These are phyloP conservation scores for Pachymerium ferrugineum DNA, from an alignment of 2,888 invertebrate genomes.

Conservation along the genomic window DNA sequence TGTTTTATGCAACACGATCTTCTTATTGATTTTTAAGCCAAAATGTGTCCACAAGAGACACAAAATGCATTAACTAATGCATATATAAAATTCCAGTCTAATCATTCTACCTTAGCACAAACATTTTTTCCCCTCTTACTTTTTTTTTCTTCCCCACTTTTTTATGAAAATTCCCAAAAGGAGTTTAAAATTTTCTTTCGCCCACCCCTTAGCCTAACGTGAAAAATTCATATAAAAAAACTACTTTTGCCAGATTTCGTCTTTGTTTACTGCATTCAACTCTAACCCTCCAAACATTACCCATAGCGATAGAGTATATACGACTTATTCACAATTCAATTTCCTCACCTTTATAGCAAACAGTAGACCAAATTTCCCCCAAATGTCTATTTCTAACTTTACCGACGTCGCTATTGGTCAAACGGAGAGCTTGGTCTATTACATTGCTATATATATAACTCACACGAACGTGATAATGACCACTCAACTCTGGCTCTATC, in stretches of 20 bases:
- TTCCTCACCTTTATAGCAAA: slow-evolving; percentile 19
- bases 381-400: slow-evolving; percentile 22
- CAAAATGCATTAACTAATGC: slow-evolving; percentile 20
- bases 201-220: not conserved
- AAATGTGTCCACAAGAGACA: slow-evolving; percentile 22
- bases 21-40: slow-evolving; percentile 20
- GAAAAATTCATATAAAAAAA: slow-evolving; percentile 19
- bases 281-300: not conserved
- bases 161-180: slow-evolving; percentile 15
- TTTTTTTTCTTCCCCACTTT: not conserved
- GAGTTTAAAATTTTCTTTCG: slow-evolving; percentile 15
- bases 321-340: slow-evolving; percentile 27
- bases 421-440: not conserved
- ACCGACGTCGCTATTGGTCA: slow-evolving; percentile 5
- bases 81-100: slow-evolving; percentile 19
- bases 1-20: slow-evolving; percentile 19
- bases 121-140: not conserved
- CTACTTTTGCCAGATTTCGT: slow-evolving; percentile 14
- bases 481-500: not conserved
- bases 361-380: slow-evolving; percentile 19
- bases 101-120: not conserved
- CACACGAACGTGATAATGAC: not conserved
- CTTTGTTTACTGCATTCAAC: slow-evolving; percentile 11
- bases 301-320: slow-evolving; percentile 19
- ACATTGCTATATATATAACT: not conserved